Conservation (phyloP, 2,113 vertebrate species). For the Gobius niger region DNA sequence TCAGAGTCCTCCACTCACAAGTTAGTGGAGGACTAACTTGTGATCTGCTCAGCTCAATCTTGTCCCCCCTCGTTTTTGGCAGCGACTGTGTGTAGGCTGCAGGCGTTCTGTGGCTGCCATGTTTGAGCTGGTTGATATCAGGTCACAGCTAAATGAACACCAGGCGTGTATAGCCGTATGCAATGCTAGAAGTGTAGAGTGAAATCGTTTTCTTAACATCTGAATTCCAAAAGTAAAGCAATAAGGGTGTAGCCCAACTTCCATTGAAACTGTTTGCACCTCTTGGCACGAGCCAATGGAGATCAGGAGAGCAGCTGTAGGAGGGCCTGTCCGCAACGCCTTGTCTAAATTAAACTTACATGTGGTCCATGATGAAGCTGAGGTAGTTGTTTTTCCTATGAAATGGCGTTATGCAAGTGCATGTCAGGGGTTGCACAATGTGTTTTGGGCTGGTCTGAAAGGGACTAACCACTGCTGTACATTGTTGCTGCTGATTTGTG, state of each 20-base stretch:
- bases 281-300: slow-evolving; percentile 34
- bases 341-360: slow-evolving; percentile 55
- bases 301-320: slow-evolving; percentile 30
- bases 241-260: slow-evolving; percentile 45
- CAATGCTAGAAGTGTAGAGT: neutral
- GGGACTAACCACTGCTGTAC: slow-evolving; percentile 11
- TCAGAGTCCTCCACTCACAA: neutral
- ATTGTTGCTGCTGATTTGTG: slow-evolving; percentile 9
- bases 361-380: slow-evolving; percentile 38
- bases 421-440: slow-evolving; percentile 7
- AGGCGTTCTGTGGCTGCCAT: neutral
- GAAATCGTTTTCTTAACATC: slow-evolving; percentile 13
- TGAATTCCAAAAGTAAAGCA: slow-evolving; percentile 32
- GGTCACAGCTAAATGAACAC: neutral
- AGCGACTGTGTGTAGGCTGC: neutral
- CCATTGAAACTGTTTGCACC: slow-evolving; percentile 34
- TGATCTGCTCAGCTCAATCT: neutral
- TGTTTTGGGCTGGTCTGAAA: neutral
- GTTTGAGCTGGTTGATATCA: neutral
- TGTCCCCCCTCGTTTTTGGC: neutral
- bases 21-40: neutral
- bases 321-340: slow-evolving; percentile 33
- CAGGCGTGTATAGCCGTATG: neutral
- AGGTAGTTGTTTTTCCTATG: slow-evolving; percentile 15
- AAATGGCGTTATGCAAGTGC: slow-evolving; percentile 38